These are phyloP conservation scores for Myotis planiceps DNA, from an alignment of 2,797 vertebrate genomes.

Conservation along the genomic window DNA sequence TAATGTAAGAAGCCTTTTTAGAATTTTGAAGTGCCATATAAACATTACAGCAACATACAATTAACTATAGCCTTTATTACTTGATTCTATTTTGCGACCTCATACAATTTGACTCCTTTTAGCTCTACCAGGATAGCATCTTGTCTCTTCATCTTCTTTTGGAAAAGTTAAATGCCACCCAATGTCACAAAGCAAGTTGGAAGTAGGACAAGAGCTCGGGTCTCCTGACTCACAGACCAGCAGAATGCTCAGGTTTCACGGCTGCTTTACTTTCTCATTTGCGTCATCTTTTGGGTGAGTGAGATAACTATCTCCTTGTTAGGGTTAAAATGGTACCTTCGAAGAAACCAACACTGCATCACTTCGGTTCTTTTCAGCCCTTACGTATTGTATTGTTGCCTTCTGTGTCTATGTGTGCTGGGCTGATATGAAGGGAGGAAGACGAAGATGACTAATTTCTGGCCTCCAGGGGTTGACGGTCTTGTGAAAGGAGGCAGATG, in stretches of 20 bases:
- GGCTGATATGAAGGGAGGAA: neutral
- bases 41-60: neutral
- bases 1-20: slow-evolving; percentile 1
- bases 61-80: neutral
- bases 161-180: neutral
- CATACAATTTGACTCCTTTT: slow-evolving; percentile 8
- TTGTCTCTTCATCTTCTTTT: neutral
- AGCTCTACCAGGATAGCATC: neutral
- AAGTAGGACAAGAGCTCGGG: neutral
- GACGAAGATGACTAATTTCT: neutral
- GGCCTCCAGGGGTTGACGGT: neutral
- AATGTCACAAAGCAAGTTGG: neutral
- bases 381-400: neutral
- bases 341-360: neutral
- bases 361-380: neutral
- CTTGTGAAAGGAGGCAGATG: neutral
- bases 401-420: neutral
- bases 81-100: slow-evolving; percentile 15
- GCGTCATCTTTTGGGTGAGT: neutral
- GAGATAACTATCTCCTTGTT: neutral
- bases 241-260: neutral
- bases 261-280: neutral
- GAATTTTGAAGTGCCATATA: neutral
- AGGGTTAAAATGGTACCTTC: neutral
- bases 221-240: neutral